Evolutionary conservation across 2,888 invertebrate species (phyloP), one percentile per base, ranked within the genome.

Genomic region (Drosophila barbarae): DNA sequence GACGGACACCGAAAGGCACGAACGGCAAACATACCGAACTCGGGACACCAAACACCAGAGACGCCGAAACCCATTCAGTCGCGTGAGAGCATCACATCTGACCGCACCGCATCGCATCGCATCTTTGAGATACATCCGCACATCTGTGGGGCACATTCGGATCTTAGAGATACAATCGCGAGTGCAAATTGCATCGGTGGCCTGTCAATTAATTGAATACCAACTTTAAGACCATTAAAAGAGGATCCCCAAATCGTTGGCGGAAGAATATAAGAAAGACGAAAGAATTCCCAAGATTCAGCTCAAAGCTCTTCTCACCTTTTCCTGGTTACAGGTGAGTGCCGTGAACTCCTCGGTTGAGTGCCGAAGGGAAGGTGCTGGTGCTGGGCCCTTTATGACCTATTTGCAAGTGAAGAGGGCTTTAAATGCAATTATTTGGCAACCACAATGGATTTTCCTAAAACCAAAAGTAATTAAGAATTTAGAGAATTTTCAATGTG

Each of bases 61-160:
- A 26, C 57, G 46, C 44, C 49, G 28, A 28, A 46, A 30, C 8
- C 30, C 30, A 21, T 63, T 78, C 81, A 79, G 78, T 79, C 73
- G 84, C 73, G 75, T 71, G 78, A 80, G 76, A 77, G 67, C 67
- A 68, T 50, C 55, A 71, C 77, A 72, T 69, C 75, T 67, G 81
- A 49, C 69, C 73, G 73, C 66, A 59, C 68, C 73, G 71, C 68
- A 67, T 74, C 73, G 76, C 68, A 69, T 77, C 70, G 71, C 39
- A 61, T 44, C 28, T n/a, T 6, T 18, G 38, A 34, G 36, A 47
- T 41, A 41, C 13, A 38, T 26, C 7, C 51, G 41, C 67, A 55
- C 67, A 55, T 26, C 67, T 36, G 42, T 49, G 21, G 13, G 41
- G 30, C 23, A 18, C 30, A 50, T 34, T 38, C 59, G 59, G 50